Percentiles rank a stretch among this genome's conserved stretches.
Conservation (phyloP, 2,797 vertebrate genomes). For the Cephalopachus bancanus region DNA sequence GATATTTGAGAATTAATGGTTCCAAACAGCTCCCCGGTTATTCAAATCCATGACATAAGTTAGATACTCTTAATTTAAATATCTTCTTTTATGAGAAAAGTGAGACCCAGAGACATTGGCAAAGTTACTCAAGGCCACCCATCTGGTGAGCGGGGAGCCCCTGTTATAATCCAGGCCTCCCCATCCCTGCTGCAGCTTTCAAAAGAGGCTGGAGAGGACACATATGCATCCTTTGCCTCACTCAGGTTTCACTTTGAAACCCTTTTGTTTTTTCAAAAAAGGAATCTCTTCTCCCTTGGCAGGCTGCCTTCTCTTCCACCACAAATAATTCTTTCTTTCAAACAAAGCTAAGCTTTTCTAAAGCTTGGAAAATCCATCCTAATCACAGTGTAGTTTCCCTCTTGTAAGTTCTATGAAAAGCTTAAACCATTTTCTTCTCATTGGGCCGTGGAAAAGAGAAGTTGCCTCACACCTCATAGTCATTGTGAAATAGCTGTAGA, state of each 20-base stretch:
- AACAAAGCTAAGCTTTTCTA: slow-evolving; percentile 67
- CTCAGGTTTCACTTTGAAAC: slow-evolving; percentile 67
- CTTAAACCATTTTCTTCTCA: neutral
- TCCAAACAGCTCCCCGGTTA: neutral
- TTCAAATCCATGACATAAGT: neutral
- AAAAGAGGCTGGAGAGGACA: slow-evolving; percentile 7
- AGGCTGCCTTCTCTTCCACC: slow-evolving; percentile 43
- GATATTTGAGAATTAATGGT: neutral
- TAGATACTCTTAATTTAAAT: neutral
- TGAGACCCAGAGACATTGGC: neutral
- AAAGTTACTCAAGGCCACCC: neutral
- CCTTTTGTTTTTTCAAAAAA: slow-evolving; percentile 49
- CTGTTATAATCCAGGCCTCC: neutral
- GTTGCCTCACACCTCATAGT: accelerated
- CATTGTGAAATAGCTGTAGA: neutral
- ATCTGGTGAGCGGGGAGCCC: accelerated
- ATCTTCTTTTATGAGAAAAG: neutral
- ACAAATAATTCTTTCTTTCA: slow-evolving; percentile 77
- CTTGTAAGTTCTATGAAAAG: neutral
- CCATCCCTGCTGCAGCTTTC: neutral
- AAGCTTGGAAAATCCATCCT: slow-evolving; percentile 53
- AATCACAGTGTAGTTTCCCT: neutral
- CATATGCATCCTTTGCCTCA: accelerated
- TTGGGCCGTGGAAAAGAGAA: neutral
- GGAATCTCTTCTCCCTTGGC: slow-evolving; percentile 65